phyloP scores from a whole-genome alignment of 2,888 invertebrate species.

The Harpagoxenus sublaevis region DNA sequence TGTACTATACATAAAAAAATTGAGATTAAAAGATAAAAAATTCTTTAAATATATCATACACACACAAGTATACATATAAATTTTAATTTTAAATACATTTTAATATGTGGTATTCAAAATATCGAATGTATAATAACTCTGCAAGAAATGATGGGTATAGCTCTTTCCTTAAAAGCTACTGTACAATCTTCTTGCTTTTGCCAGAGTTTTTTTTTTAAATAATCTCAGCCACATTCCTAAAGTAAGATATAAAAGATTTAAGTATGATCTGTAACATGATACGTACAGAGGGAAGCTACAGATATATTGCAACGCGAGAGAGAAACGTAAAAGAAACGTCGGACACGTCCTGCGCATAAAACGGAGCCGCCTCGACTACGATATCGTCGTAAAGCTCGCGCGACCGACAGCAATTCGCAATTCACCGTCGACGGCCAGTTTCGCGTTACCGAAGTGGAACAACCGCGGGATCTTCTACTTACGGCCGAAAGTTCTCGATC shows the following conservation, averaged over 20 bases:
- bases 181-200: background rate
- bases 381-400: conserved; percentile 5
- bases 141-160: background rate
- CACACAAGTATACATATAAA: background rate
- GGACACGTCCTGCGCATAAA: conserved; percentile 46
- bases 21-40: background rate
- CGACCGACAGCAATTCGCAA: conserved; percentile 12
- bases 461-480: conserved; percentile 13
- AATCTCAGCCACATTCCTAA: background rate
- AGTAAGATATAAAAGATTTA: background rate
- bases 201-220: background rate
- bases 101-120: background rate
- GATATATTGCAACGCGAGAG: background rate
- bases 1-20: background rate
- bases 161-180: background rate
- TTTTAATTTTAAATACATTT: background rate
- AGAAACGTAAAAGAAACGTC: background rate
- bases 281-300: background rate
- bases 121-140: background rate
- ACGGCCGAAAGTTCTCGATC: conserved; percentile 34
- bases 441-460: conserved; percentile 31
- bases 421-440: conserved; percentile 24
- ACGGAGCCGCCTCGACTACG: conserved; percentile 16
- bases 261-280: background rate
- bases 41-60: background rate